Evolutionary conservation across 2,113 vertebrate species (phyloP).

Genomic region (Helogale parvula): DNA sequence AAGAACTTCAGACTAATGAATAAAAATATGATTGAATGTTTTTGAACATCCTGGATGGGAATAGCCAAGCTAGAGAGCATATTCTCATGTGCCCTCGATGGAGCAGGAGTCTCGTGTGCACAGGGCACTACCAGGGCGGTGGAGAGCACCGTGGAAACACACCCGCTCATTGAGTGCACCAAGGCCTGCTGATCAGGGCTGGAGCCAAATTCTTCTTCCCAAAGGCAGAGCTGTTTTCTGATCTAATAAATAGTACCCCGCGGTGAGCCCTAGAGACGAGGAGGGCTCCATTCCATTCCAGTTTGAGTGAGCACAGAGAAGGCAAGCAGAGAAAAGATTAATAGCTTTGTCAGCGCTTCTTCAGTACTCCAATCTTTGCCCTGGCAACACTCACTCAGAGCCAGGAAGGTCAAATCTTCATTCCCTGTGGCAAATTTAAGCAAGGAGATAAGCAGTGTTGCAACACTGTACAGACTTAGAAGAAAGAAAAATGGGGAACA

Average conservation of each 20-base stretch:
- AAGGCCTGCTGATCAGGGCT: background rate
- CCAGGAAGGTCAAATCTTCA: background rate
- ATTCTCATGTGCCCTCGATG: too few relatives aligned
- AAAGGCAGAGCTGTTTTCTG: background rate
- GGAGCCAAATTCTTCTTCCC: background rate
- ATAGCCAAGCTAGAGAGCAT: background rate
- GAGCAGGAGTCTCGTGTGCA: background rate
- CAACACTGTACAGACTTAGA: slow-evolving; percentile 24
- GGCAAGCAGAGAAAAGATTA: background rate
- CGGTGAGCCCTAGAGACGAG: background rate
- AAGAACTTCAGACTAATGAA: background rate
- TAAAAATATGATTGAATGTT: background rate
- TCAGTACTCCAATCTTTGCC: background rate
- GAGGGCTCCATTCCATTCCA: background rate
- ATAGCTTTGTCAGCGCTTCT: background rate
- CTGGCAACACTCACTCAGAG: background rate
- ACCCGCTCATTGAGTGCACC: background rate
- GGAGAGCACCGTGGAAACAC: background rate
- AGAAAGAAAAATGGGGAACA: slow-evolving; percentile 46
- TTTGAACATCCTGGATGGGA: background rate
- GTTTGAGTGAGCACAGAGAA: background rate
- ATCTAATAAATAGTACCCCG: background rate
- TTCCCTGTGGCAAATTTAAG: background rate
- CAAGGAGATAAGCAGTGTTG: background rate
- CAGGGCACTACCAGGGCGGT: background rate